These are phyloP conservation scores for Salmo trutta DNA, from an alignment of 2,797 vertebrate genomes.

Conservation along the genomic window DNA sequence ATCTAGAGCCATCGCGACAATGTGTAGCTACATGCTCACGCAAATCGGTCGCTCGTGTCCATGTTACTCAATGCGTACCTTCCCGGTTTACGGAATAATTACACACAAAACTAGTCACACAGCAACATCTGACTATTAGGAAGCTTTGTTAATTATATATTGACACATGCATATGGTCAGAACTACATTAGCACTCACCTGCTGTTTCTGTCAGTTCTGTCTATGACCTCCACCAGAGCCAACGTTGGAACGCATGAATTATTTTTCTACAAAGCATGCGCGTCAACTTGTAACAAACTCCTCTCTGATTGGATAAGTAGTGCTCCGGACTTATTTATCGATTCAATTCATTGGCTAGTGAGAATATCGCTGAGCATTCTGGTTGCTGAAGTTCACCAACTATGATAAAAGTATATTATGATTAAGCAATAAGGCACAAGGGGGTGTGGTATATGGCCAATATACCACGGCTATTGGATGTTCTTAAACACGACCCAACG, in stretches of 20 bases:
- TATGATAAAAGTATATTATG: neutral
- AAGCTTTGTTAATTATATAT: neutral
- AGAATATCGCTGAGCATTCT: neutral
- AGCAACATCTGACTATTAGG: neutral
- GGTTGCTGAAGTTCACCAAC: neutral
- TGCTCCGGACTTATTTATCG: neutral
- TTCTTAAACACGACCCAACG: too few species aligned
- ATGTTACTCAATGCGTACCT: neutral
- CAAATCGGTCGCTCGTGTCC: conserved; percentile 13
- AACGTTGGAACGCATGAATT: conserved; percentile 63
- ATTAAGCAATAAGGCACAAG: too few species aligned
- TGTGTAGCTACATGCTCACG: neutral
- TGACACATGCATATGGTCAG: neutral
- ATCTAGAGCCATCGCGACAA: neutral
- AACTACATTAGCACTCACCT: conserved; percentile 56
- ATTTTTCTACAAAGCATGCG: conserved; percentile 58
- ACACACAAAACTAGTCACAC: neutral
- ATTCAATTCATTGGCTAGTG: conserved; percentile 13
- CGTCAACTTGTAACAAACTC: conserved; percentile 13
- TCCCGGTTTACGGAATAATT: neutral
- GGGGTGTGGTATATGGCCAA: too few species aligned
- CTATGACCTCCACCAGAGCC: conserved; percentile 78
- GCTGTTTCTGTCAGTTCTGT: conserved; percentile 25
- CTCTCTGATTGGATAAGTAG: conserved; percentile 60
- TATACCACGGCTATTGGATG: too few species aligned